Conservation (phyloP, 2,888 invertebrate species). For the Villa cingulata region DNA sequence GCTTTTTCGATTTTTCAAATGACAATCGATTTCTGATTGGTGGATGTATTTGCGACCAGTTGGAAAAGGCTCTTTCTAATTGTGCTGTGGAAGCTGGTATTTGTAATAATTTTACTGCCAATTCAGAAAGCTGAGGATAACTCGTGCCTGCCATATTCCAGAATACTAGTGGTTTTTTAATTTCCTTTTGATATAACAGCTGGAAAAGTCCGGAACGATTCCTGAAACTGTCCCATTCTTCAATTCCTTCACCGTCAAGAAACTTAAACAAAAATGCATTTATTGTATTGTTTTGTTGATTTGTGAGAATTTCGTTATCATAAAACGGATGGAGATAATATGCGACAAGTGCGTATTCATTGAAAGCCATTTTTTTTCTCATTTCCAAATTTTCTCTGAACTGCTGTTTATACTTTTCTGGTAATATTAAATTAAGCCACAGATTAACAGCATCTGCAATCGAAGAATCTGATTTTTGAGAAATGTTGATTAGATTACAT, state of each 20-base stretch:
- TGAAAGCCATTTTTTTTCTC: background rate
- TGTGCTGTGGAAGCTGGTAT: constrained; percentile 6
- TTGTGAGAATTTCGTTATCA: background rate
- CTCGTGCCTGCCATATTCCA: constrained; percentile 4
- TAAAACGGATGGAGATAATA: constrained; percentile 5
- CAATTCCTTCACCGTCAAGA: constrained; percentile 4
- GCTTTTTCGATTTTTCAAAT: constrained; percentile 4
- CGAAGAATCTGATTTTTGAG: constrained; percentile 1
- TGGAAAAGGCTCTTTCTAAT: constrained; percentile 2
- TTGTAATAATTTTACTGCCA: constrained; percentile 15
- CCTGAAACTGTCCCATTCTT: too few relatives aligned
- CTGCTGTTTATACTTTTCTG: constrained; percentile 2
- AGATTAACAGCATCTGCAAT: constrained; percentile 9
- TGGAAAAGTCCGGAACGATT: too few relatives aligned
- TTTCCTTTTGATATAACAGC: background rate
- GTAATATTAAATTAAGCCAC: constrained; percentile 9
- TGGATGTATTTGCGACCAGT: constrained; percentile 1
- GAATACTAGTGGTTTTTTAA: constrained; percentile 2
- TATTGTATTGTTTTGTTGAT: background rate
- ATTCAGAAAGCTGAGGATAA: constrained; percentile 15
- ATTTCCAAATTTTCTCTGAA: background rate
- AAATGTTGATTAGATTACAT: background rate
- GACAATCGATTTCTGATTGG: constrained; percentile 1
- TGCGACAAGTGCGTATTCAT: constrained; percentile 2
- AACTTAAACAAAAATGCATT: constrained; percentile 6